Conservation (phyloP, 2,113 vertebrate species). For the Diphyllodes magnificus region DNA sequence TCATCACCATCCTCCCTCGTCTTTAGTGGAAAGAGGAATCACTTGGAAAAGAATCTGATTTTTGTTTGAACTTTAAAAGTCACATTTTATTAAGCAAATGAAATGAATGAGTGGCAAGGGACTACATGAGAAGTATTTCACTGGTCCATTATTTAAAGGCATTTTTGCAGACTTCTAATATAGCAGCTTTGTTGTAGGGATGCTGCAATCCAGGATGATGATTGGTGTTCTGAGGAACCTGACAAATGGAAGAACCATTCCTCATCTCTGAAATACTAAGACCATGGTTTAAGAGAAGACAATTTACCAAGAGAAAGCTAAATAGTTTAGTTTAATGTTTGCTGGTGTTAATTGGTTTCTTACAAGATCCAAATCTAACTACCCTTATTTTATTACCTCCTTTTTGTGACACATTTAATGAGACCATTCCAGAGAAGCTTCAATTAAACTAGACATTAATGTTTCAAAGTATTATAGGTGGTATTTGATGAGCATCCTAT, state of each 20-base stretch:
- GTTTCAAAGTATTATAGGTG: background rate
- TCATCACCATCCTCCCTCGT: background rate
- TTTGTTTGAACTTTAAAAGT: background rate
- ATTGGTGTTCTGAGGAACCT: background rate
- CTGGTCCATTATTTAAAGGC: background rate
- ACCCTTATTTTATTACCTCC: background rate
- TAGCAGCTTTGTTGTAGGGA: background rate
- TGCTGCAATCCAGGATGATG: background rate
- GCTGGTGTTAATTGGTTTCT: background rate
- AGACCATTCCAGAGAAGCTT: background rate
- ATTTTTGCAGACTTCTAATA: background rate
- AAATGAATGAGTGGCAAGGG: background rate
- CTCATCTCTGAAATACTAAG: background rate
- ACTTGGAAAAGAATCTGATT: background rate
- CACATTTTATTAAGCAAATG: background rate
- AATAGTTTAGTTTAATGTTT: background rate
- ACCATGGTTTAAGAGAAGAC: background rate
- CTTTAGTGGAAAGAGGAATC: background rate
- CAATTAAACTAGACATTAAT: background rate
- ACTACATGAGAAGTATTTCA: background rate
- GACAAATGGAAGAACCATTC: background rate
- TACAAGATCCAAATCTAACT: background rate
- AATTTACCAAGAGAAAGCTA: background rate
- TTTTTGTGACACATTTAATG: background rate
- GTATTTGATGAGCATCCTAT: background rate